These are phyloP conservation scores for Neuroterus valhalla DNA, from an alignment of 1,140 invertebrate genomes.

Conservation along the genomic window DNA sequence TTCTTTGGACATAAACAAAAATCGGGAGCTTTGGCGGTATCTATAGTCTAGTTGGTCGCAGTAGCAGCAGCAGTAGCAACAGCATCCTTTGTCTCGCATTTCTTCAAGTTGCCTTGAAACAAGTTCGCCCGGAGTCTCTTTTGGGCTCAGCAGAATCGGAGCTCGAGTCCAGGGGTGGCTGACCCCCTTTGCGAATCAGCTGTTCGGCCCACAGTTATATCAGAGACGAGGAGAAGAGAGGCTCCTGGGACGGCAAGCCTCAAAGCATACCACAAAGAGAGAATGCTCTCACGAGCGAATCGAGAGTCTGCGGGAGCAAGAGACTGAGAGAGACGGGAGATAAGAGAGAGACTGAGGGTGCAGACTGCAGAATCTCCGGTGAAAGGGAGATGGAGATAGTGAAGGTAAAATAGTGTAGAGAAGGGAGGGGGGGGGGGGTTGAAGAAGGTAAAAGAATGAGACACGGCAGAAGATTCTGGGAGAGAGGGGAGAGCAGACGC, in stretches of 20 bases:
- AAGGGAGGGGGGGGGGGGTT: conserved; percentile 19
- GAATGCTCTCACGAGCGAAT: conserved; percentile 55
- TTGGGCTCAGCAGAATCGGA: background rate
- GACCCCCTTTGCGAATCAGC: conserved; percentile 67
- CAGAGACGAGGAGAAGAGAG: conserved; percentile 38
- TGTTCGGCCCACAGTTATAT: conserved; percentile 56
- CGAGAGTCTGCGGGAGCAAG: conserved; percentile 40
- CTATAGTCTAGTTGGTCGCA: too few relatives aligned
- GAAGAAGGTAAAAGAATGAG: conserved; percentile 39
- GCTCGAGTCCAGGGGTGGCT: conserved; percentile 48
- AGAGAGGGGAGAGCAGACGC: conserved; percentile 54
- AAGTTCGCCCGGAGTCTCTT: conserved; percentile 18
- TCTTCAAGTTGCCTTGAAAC: conserved; percentile 23
- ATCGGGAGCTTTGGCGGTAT: too few relatives aligned
- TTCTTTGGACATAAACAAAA: too few relatives aligned
- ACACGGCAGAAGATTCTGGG: conserved; percentile 35
- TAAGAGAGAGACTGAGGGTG: conserved; percentile 37
- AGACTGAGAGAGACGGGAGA: conserved; percentile 36
- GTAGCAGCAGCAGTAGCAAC: background rate
- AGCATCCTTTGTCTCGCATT: conserved; percentile 21
- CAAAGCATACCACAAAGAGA: conserved; percentile 67
- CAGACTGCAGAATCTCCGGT: conserved; percentile 34
- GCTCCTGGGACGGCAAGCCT: conserved; percentile 58
- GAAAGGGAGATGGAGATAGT: conserved; percentile 38
- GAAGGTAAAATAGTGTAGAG: conserved; percentile 30